phyloP scores from a whole-genome alignment of 2,113 vertebrate genomes.

The Crotalus viridis region DNA sequence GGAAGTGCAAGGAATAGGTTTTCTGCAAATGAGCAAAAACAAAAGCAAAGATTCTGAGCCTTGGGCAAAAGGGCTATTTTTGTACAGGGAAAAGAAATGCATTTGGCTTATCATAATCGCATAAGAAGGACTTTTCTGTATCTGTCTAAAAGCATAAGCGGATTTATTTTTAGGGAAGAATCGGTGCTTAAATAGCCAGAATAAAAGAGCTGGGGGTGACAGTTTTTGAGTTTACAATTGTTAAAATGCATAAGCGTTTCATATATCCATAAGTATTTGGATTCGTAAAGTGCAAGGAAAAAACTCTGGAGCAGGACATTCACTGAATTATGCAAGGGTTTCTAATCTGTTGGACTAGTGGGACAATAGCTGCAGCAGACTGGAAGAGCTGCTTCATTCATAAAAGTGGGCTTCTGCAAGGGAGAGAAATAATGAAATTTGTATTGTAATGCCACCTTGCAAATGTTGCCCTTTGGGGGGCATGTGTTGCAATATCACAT shows the following conservation, averaged over 20 bases:
- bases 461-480: background rate
- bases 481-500: background rate
- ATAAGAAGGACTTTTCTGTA: background rate
- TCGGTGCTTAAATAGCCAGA: background rate
- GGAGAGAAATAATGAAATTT: background rate
- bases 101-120: conserved; percentile 28
- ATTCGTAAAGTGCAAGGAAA: background rate
- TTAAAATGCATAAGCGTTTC: background rate
- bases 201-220: background rate
- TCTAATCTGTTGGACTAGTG: background rate
- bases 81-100: conserved; percentile 10
- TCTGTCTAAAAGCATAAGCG: conserved; percentile 17
- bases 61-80: conserved; percentile 44
- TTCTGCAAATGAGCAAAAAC: conserved; percentile 21
- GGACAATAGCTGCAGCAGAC: background rate
- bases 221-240: background rate
- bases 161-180: conserved; percentile 45
- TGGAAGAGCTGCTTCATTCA: background rate
- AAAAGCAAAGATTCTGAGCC: conserved; percentile 29
- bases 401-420: background rate
- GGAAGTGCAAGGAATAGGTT: conserved; percentile 34
- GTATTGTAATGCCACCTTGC: background rate
- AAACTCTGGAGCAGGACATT: too few species aligned
- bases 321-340: background rate
- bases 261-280: background rate